Percentiles rank a stretch among this genome's conserved stretches.
These are phyloP conservation scores for Cacoxenus indagator DNA, from an alignment of 2,888 invertebrate genomes.

Conservation along the genomic window DNA sequence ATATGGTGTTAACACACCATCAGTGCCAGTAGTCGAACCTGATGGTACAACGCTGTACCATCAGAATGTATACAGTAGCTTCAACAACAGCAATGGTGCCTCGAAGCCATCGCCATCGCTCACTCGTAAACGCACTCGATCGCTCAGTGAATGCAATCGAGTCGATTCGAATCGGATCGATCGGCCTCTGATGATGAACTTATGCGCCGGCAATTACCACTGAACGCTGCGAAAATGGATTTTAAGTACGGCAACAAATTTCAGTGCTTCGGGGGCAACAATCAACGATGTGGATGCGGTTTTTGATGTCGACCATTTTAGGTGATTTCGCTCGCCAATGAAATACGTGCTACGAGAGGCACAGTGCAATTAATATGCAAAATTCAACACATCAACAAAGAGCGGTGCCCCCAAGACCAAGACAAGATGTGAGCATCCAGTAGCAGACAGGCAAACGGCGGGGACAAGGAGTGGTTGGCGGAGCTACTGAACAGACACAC, in stretches of 20 bases:
- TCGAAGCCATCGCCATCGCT: slow-evolving; percentile 29
- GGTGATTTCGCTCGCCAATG: slow-evolving; percentile 46
- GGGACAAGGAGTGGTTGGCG: no score
- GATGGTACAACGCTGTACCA: background rate
- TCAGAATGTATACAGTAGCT: slow-evolving; percentile 53
- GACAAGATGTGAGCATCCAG: slow-evolving; percentile 26
- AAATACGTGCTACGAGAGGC: slow-evolving; percentile 51
- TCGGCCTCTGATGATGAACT: slow-evolving; percentile 34
- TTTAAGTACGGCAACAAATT: slow-evolving; percentile 46
- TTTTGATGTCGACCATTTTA: slow-evolving; percentile 50
- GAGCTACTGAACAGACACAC: no score
- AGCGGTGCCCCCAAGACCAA: slow-evolving; percentile 30
- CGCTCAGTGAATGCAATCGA: background rate
- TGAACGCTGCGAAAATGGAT: slow-evolving; percentile 47
- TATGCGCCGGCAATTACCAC: slow-evolving; percentile 51
- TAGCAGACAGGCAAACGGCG: slow-evolving; percentile 23
- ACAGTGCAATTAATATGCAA: slow-evolving; percentile 58
- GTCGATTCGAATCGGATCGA: slow-evolving; percentile 25
- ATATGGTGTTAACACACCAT: slow-evolving; percentile 62
- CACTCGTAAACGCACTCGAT: background rate
- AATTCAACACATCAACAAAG: slow-evolving; percentile 38
- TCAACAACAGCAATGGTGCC: slow-evolving; percentile 48
- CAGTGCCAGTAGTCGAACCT: slow-evolving; percentile 32
- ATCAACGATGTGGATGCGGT: slow-evolving; percentile 17
- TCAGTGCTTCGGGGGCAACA: slow-evolving; percentile 14